Evolutionary conservation across 2,797 vertebrate genomes (phyloP), one percentile per base, ranked within the genome.

Genomic region (Thamnophis elegans): DNA sequence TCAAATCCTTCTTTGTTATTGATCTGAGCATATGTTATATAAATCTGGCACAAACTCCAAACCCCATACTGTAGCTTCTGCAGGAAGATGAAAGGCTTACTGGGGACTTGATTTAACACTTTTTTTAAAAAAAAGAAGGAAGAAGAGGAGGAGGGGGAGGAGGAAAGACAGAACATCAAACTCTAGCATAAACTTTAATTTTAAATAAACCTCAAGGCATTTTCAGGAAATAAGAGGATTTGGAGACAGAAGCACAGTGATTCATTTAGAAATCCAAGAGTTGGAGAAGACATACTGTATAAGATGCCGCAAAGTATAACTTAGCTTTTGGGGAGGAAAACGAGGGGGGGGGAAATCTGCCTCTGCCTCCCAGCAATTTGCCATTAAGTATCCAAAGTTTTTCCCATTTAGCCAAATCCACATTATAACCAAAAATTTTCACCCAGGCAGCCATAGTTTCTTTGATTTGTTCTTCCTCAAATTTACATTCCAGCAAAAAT

Each of bases 1-100:
- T 85, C 60, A 94, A 55, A 93, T 78, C 68, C 85, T 60, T 65
- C 0, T 91, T 91, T 87, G 55, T 68, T 58, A 16, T 78, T 82
- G 91, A 65, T 55, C n/a, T 28, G 54, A 87, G 89, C 78, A 91
- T 90, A 36, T 4, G 14, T 3, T 78, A 68, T 89, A 87, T 20
- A 94, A 91, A 68, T 94, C 91, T 95, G 91, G 86, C 32, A 90
- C 89, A 68, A 54, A 68, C 32, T 36, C 51, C 47, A n/a, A 55
- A 47, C 59, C n/a, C 5, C 1, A 4, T 55, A 85, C 42, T 36
- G 36, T 28, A 86, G 36, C 51, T 68, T 8, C 36, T 90, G 59
- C 88, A 86, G 88, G 53, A 92, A 73, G 32, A 28, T 55, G 32
- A 90, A 65, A 26, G n/a, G 55, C 55, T 91, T 60, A 53, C 28